Evolutionary conservation across 2,113 vertebrate genomes (phyloP), one percentile per base, ranked within the genome.

Genomic region (Poeciliopsis retropinna): DNA sequence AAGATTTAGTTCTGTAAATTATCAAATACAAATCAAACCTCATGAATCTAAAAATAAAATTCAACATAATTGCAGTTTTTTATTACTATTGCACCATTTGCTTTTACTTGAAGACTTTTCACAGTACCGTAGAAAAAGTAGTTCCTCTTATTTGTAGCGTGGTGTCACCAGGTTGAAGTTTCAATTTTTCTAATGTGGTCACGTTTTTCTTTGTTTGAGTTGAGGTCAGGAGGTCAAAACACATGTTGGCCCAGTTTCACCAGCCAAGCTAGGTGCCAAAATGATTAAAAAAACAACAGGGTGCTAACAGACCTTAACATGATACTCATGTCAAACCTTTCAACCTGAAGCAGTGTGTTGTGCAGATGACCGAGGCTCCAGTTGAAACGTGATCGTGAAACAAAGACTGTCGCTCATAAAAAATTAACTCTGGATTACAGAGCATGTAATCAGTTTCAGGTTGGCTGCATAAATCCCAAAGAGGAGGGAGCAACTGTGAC

Each of bases 361-460:
- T 60, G n/a, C 54, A 37, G 74, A 79, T 30, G 31, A 32, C 30
- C 27, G 28, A 19, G 4, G 64, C 62, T 75, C 27, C 25, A 27
- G 71, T 47, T 88, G 85, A 85, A 90, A 90, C 74, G 64, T 80
- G 84, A 87, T 86, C 85, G 85, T 83, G 77, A 87, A 83, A 82
- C 72, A 39, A 64, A 32, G 74, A 54, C 71, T 29, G 27, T 29
- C 5, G 65, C 80, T 90, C 85, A 90, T 93, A 7, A 91, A 93
- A 85, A 19, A 92, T 91, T 89, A 74, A 92, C 60, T 44, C 34
- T 17, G 79, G 78, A 87, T 85, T 82, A 82, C 82, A 80, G 83
- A 88, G 86, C 85, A 82, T 86, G 87, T 89, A 85, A 75, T 82
- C 73, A 70, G 5, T 81, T 84, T 88, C 65, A 78, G 78, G 73